These are phyloP conservation scores for Ecliptopera silaceata DNA, from an alignment of 2,888 invertebrate genomes.

Conservation along the genomic window DNA sequence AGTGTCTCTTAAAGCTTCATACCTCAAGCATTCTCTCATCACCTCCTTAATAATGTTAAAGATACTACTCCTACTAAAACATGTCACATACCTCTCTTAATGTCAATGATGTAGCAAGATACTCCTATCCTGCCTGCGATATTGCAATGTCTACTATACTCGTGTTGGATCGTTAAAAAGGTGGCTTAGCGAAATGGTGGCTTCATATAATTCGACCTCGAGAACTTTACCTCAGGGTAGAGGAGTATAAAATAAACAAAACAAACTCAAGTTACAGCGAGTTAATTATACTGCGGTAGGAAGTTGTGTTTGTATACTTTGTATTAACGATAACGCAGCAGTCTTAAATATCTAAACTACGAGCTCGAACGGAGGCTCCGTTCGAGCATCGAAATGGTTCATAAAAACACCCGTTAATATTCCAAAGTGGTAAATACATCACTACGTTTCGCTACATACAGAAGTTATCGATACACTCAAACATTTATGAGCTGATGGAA, in stretches of 20 bases:
- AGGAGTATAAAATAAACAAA: conserved; percentile 33
- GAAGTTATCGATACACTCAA: no score
- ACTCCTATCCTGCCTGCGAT: background rate
- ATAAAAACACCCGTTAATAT: no score
- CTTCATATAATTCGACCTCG: conserved; percentile 36
- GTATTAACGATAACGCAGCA: conserved; percentile 20
- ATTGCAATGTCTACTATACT: no score
- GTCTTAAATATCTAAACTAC: conserved; percentile 11
- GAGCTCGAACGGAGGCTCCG: background rate
- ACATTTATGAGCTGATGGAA: background rate
- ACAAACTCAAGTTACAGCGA: conserved; percentile 29
- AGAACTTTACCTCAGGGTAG: conserved; percentile 31
- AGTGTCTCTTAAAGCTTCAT: no score
- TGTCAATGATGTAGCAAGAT: no score
- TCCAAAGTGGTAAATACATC: no score
- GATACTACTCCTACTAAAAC: no score
- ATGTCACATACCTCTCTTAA: no score
- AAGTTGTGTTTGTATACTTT: conserved; percentile 37
- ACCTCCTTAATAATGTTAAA: no score
- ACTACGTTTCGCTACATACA: no score
- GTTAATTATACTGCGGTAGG: conserved; percentile 32
- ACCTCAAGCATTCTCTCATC: no score
- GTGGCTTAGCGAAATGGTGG: background rate
- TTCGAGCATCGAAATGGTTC: no score
- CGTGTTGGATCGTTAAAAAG: background rate